Evolutionary conservation across 1,140 invertebrate species (phyloP), one percentile per base, ranked within the genome.

Genomic region (Drosophila repleta): DNA sequence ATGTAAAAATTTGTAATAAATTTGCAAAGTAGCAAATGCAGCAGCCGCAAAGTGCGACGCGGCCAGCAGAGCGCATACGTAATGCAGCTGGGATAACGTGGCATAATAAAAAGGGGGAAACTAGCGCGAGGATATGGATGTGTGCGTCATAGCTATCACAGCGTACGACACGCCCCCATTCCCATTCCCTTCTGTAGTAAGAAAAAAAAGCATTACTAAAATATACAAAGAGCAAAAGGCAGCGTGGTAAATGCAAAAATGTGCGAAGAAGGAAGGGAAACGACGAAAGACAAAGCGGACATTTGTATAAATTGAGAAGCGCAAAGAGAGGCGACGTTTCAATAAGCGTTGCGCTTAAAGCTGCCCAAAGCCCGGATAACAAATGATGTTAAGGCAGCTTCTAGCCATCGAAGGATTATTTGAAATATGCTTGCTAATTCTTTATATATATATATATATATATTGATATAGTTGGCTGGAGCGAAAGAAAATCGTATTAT

Each of bases 1-100:
- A 85, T 85, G 82, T 85, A 85, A 81, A 87, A 85, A 85, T 85
- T 85, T 88, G 82, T 85, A 87, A 87, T 85, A 85, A 85, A 85
- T 85, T 87, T 78, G 82, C 82, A 85, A 85, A 85, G 82, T 87
- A 87, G 82, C 82, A 85, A 85, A 81, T 82, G 82, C 82, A 87
- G 82, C 82, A 76, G 66, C 75, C 61, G 37, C 69, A 71, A 65
- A 84, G 77, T 63, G 68, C 53, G 58, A 62, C 53, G 55, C 51
- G 62, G 70, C 69, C 66, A 75, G 82, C 74, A 66, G 70, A 67
- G 78, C 74, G 83, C 82, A 85, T 85, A 87, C 78, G 82, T 87
- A 85, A 87, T 87, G 82, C 70, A 78, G 66, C 79, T 64, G 60
- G 61, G 57, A 57, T 60, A 63, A 39, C 48, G 73, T 76, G 70